Evolutionary conservation across 2,888 invertebrate genomes (phyloP), one percentile per base, ranked within the genome.

Genomic region (Dendrolimus pini): DNA sequence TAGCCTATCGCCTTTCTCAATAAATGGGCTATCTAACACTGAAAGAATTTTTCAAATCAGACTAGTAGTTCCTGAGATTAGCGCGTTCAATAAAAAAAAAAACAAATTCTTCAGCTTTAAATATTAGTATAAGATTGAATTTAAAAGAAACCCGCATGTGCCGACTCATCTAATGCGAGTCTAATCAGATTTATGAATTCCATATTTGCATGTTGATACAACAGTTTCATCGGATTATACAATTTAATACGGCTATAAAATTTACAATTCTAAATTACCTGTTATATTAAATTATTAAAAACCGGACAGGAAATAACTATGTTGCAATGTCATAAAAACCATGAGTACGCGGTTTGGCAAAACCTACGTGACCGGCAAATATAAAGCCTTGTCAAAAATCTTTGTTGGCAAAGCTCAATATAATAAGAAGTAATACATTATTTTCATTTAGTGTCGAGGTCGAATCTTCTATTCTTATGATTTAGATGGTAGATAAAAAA

Each of bases 281-380:
- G 12, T 9, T 9, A 18, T 14, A 30, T 54, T 54, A 54, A 54
- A 53, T 56, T 56, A 54, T 30, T 52, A 58, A 60, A 64, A 59
- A 55, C 57, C 63, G 67, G 66, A 71, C 75, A 77, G 80, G 80
- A 81, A 83, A 75, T 72, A 62, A 59, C 61, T 64, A 66, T 62
- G 67, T 71, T 66, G 70, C 65, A 70, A 64, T 61, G 57, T 62
- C 62, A 71, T 69, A 76, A 76, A 76, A 77, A 75, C 68, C 64
- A 58, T 64, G 65, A 61, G 65, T 66, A 60, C 68, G 69, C 65
- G 70, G 66, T 61, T 66, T 61, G 68, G 67, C 61, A 64, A 64
- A 69, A 65, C 55, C 59, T 80, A 84, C 85, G 85, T 84, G 85
- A 84, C 81, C 68, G 63, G 80, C 71, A 73, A 74, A 65, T 73